phyloP scores from a whole-genome alignment of 2,888 invertebrate species.

The Eupithecia tripunctaria region DNA sequence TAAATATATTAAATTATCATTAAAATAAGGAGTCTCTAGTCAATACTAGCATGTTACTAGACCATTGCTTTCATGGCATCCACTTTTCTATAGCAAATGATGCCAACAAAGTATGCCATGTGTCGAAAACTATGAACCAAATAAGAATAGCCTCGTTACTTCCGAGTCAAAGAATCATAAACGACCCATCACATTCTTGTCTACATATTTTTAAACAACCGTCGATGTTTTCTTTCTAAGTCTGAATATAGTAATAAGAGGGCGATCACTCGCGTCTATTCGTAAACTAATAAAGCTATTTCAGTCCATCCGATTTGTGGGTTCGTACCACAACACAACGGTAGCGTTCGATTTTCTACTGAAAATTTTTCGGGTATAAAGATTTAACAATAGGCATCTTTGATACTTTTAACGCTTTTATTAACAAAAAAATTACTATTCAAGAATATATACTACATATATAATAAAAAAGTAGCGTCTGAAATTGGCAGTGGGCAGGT shows the following conservation, averaged over 20 bases:
- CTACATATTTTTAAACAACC: constrained; percentile 49
- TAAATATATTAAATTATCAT: too few relatives aligned
- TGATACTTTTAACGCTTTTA: too few relatives aligned
- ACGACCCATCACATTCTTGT: constrained; percentile 42
- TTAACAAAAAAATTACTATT: too few relatives aligned
- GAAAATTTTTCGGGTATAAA: constrained; percentile 27
- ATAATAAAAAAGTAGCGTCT: too few relatives aligned
- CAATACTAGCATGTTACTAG: not conserved
- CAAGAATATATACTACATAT: too few relatives aligned
- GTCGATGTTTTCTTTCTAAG: constrained; percentile 62
- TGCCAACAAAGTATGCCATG: not conserved
- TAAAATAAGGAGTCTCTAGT: too few relatives aligned
- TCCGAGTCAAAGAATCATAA: constrained; percentile 7
- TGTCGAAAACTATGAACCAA: constrained; percentile 3
- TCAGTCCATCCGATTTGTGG: constrained; percentile 63
- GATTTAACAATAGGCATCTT: too few relatives aligned
- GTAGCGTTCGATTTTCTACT: constrained; percentile 38
- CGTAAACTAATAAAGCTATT: constrained; percentile 76
- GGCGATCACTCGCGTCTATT: constrained; percentile 77
- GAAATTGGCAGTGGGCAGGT: too few relatives aligned
- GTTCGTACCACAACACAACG: constrained; percentile 20
- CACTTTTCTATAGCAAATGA: not conserved
- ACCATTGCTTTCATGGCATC: not conserved
- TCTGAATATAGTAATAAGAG: constrained; percentile 74
- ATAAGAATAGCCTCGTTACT: constrained; percentile 1